These are phyloP conservation scores for Meliscaeva auricollis DNA, from an alignment of 2,888 invertebrate species.

Conservation along the genomic window DNA sequence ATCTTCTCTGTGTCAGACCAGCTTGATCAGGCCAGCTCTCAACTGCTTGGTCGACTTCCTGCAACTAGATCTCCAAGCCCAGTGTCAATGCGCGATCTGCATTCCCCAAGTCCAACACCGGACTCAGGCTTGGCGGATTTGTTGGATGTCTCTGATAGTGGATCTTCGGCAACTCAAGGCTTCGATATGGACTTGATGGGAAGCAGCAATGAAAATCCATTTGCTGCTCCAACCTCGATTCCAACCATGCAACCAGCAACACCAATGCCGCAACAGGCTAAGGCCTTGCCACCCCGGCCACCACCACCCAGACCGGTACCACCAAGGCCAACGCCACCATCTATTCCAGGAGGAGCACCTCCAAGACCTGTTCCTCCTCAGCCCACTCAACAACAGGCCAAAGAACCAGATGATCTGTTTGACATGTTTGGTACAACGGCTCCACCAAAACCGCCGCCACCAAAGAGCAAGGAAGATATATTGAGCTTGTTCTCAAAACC, in stretches of 20 bases:
- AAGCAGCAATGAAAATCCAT: slow-evolving; percentile 82
- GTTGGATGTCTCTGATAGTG: slow-evolving; percentile 86
- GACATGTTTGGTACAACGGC: slow-evolving; percentile 85
- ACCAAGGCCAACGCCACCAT: slow-evolving; percentile 80
- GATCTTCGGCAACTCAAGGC: slow-evolving; percentile 80
- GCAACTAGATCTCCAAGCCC: slow-evolving; percentile 95
- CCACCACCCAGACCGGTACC: slow-evolving; percentile 84
- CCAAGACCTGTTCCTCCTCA: slow-evolving; percentile 81
- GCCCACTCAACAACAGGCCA: slow-evolving; percentile 77
- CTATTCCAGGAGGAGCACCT: slow-evolving; percentile 81
- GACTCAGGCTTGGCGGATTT: slow-evolving; percentile 87
- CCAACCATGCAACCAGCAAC: slow-evolving; percentile 83
- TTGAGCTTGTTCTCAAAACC: slow-evolving; percentile 85
- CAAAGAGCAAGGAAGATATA: slow-evolving; percentile 87
- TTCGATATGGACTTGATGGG: slow-evolving; percentile 81
- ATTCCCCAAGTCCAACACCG: slow-evolving; percentile 94
- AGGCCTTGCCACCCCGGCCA: slow-evolving; percentile 84
- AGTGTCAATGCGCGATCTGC: slow-evolving; percentile 91
- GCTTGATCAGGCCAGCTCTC: slow-evolving; percentile 94
- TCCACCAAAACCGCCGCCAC: slow-evolving; percentile 85
- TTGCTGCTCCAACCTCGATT: slow-evolving; percentile 83
- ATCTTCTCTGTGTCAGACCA: slow-evolving; percentile 94
- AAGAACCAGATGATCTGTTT: slow-evolving; percentile 85
- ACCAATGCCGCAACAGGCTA: slow-evolving; percentile 85
- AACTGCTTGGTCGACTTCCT: slow-evolving; percentile 92